These are phyloP conservation scores for Craterocephalus amniculus DNA, from an alignment of 2,797 vertebrate species.

Conservation along the genomic window DNA sequence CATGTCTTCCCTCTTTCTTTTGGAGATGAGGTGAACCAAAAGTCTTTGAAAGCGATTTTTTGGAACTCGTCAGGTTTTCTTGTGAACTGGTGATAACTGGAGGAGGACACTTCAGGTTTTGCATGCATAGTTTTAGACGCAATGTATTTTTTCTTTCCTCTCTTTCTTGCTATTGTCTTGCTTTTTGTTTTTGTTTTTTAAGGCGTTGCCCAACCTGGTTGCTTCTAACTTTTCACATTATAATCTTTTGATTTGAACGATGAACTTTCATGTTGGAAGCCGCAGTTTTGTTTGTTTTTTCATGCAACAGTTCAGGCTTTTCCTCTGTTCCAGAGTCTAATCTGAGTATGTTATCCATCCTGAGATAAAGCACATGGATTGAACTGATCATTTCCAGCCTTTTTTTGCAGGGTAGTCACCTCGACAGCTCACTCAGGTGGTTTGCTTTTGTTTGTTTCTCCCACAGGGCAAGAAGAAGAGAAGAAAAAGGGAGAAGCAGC, in stretches of 20 bases:
- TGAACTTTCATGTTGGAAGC: slow-evolving; percentile 1
- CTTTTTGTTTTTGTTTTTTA: slow-evolving; percentile 38
- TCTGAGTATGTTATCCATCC: slow-evolving; percentile 9
- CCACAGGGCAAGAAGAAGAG: slow-evolving; percentile 97
- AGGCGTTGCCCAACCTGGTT: slow-evolving; percentile 48
- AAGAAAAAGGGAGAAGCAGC: slow-evolving; percentile 95
- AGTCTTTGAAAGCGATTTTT: slow-evolving; percentile 11
- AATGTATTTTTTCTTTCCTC: slow-evolving; percentile 13
- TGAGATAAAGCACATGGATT: slow-evolving; percentile 8
- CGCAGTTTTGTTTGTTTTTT: slow-evolving; percentile 1
- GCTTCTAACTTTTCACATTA: slow-evolving; percentile 39
- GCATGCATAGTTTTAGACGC: slow-evolving; percentile 33
- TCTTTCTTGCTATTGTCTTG: slow-evolving; percentile 49
- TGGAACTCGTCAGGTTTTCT: neutral
- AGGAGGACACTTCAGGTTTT: slow-evolving; percentile 8
- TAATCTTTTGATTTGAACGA: slow-evolving; percentile 7
- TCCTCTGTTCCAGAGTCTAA: neutral
- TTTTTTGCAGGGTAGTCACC: neutral
- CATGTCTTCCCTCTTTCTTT: neutral
- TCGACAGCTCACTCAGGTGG: slow-evolving; percentile 22
- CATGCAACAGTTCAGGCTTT: neutral
- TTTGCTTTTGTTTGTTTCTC: slow-evolving; percentile 35
- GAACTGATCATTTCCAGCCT: slow-evolving; percentile 12
- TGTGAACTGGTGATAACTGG: neutral
- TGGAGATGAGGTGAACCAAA: neutral